phyloP scores from a whole-genome alignment of 2,113 vertebrate species.

The Crotalus viridis region DNA sequence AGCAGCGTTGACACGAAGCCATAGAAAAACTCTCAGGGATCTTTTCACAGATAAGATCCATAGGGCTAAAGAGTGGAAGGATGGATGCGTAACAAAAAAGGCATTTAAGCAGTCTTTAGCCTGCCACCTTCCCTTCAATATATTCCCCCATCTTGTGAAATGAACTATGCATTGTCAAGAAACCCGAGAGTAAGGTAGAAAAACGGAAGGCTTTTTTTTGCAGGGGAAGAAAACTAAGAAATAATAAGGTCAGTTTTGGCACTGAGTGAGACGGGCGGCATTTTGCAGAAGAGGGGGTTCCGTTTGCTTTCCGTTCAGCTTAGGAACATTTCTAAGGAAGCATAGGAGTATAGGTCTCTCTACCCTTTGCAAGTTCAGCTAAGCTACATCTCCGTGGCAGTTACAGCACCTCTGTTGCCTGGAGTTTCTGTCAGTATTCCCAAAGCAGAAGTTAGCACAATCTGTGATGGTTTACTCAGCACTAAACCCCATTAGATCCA shows the following conservation, averaged over 20 bases:
- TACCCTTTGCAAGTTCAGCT: not conserved
- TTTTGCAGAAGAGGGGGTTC: not conserved
- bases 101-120: not conserved
- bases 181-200: not conserved
- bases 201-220: not conserved
- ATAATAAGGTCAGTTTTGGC: not conserved
- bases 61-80: not conserved
- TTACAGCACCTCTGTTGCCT: not conserved
- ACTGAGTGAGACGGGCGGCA: not conserved
- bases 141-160: not conserved
- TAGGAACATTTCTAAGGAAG: not conserved
- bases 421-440: not conserved
- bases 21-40: not conserved
- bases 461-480: not conserved
- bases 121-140: not conserved
- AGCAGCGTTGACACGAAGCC: not conserved
- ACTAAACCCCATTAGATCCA: not conserved
- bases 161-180: not conserved
- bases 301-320: not conserved
- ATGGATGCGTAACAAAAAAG: not conserved
- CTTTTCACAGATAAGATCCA: not conserved
- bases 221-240: not conserved
- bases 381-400: not conserved
- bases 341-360: not conserved
- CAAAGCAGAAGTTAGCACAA: not conserved